A percentile compares a stretch with the other conserved stretches of the same genome.
Conservation (phyloP, 2,113 vertebrate genomes). For the Semnornis frantzii region DNA sequence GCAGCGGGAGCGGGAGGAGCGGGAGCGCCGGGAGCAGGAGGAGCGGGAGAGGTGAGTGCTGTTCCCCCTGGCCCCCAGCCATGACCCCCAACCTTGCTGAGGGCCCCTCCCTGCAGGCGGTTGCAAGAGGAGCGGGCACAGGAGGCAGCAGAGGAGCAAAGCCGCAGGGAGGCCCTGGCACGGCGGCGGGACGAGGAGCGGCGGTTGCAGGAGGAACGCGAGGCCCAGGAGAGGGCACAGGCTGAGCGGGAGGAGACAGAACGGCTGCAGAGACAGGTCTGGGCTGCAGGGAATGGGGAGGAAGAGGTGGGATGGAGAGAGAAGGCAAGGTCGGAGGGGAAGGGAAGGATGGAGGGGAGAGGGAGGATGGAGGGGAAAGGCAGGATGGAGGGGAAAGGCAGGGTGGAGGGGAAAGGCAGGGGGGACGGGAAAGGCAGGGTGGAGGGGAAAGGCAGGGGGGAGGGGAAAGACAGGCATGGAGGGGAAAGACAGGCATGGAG, state of each 20-base stretch:
- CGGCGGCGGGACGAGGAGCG: constrained; percentile 76
- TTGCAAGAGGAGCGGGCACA: constrained; percentile 82
- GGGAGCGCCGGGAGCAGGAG: constrained; percentile 86
- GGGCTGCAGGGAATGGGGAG: neutral
- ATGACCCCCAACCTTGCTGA: neutral
- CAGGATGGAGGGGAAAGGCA: neutral
- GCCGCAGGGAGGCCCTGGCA: constrained; percentile 80
- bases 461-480: neutral
- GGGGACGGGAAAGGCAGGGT: neutral
- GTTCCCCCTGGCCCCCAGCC: rapidly evolving
- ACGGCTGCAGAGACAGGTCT: constrained; percentile 91
- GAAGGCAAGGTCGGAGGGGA: neutral
- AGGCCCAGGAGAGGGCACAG: constrained; percentile 79
- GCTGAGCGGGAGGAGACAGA: constrained; percentile 87
- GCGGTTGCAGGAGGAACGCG: constrained; percentile 70
- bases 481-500: constrained; percentile 49
- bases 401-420: constrained; percentile 49
- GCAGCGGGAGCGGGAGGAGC: constrained; percentile 90
- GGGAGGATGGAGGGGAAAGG: too few species aligned
- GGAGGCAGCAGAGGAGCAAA: constrained; percentile 82
- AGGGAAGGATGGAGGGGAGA: too few species aligned
- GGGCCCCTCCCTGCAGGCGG: constrained; percentile 67
- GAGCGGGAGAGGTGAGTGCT: constrained; percentile 86
- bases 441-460: neutral
- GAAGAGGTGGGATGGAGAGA: neutral